Conservation (phyloP, 2,888 invertebrate genomes). For the Sarcophaga caerulescens region DNA sequence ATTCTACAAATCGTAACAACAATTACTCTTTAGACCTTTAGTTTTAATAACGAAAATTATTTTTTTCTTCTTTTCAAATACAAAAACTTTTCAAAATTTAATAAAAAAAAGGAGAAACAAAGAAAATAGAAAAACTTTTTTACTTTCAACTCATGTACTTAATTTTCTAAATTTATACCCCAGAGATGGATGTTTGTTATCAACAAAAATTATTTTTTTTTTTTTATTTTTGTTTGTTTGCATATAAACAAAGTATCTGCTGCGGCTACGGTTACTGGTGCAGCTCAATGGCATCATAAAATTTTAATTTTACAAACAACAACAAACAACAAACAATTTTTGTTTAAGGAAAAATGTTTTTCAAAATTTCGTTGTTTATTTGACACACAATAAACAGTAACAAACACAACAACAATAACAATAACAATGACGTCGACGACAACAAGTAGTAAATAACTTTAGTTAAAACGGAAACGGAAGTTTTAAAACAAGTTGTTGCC, state of each 20-base stretch:
- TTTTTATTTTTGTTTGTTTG: conserved; percentile 31
- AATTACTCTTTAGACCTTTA: too few species aligned
- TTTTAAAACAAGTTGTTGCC: conserved; percentile 54
- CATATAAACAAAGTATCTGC: conserved; percentile 28
- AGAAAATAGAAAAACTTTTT: not conserved
- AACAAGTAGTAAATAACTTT: conserved; percentile 21
- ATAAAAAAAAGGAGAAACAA: conserved; percentile 24
- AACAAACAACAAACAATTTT: not conserved
- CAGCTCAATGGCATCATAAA: conserved; percentile 10
- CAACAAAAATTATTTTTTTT: conserved; percentile 38
- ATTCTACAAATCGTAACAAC: too few species aligned
- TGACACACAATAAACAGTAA: not conserved
- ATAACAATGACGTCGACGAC: conserved; percentile 4
- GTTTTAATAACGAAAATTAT: too few species aligned
- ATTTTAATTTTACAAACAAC: conserved; percentile 22
- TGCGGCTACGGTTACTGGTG: too few species aligned
- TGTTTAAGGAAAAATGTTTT: not conserved
- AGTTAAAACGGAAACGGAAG: conserved; percentile 65
- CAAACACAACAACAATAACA: conserved; percentile 36
- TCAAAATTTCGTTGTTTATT: not conserved
- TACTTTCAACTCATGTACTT: conserved; percentile 23
- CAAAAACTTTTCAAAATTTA: too few species aligned
- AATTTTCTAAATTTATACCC: conserved; percentile 9
- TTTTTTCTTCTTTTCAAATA: too few species aligned
- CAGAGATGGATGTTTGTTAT: conserved; percentile 32